These are phyloP conservation scores for Premnoplex brunnescens DNA, from an alignment of 2,797 vertebrate species.

Conservation along the genomic window DNA sequence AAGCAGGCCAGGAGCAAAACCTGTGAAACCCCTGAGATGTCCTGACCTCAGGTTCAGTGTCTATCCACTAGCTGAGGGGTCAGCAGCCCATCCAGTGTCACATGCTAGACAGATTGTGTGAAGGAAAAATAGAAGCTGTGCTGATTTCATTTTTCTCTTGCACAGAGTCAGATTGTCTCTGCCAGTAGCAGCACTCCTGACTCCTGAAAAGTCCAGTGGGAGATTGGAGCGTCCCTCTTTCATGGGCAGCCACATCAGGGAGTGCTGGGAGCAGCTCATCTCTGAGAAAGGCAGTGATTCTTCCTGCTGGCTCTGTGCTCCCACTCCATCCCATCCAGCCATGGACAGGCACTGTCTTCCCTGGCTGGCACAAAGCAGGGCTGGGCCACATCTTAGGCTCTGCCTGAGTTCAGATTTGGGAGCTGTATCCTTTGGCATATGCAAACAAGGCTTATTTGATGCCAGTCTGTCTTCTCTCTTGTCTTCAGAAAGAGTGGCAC, in stretches of 20 bases:
- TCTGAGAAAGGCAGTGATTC: rapidly evolving
- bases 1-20: background rate
- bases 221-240: background rate
- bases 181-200: rapidly evolving
- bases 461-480: background rate
- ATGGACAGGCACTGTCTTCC: background rate
- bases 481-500: background rate
- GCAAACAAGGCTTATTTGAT: background rate
- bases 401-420: background rate
- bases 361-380: background rate
- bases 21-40: background rate
- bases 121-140: background rate
- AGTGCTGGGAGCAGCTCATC: background rate
- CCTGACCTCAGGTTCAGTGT: background rate
- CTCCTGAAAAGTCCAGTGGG: background rate
- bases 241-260: background rate
- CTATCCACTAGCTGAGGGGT: background rate
- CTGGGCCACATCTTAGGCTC: background rate
- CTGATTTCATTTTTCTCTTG: background rate
- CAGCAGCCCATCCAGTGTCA: background rate
- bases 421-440: background rate
- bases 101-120: background rate
- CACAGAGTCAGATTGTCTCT: background rate
- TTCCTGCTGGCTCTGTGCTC: background rate
- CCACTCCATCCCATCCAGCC: background rate